Conservation (phyloP, 2,888 invertebrate genomes). For the Hirtodrosophila cameraria region DNA sequence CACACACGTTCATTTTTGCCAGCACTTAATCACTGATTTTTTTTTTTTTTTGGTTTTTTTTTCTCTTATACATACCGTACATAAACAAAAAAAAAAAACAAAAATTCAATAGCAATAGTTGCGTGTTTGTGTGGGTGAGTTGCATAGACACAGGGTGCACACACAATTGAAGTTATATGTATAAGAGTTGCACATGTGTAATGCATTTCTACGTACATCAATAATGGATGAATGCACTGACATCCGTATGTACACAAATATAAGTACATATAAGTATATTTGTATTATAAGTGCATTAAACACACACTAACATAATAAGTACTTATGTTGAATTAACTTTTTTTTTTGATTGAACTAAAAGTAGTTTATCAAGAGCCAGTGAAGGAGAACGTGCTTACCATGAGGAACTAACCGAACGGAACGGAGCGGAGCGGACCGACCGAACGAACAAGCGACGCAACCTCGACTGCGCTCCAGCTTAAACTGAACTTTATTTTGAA, state of each 20-base stretch:
- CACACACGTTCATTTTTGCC: conserved; percentile 50
- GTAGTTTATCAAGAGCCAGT: conserved; percentile 56
- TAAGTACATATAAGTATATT: conserved; percentile 12
- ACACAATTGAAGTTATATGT: not conserved
- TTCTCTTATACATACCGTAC: conserved; percentile 22
- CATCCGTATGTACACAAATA: conserved; percentile 18
- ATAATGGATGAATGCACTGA: conserved; percentile 15
- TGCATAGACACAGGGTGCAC: conserved; percentile 10
- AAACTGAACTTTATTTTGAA: conserved; percentile 78
- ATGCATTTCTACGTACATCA: conserved; percentile 21
- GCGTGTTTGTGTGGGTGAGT: conserved; percentile 19
- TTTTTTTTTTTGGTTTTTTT: conserved; percentile 26
- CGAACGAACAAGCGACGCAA: conserved; percentile 74
- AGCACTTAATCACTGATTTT: conserved; percentile 55
- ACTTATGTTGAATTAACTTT: conserved; percentile 42
- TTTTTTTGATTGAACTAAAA: conserved; percentile 33
- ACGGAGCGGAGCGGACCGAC: conserved; percentile 64
- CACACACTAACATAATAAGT: conserved; percentile 10
- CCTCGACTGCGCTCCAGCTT: conserved; percentile 77
- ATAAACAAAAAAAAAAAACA: conserved; percentile 34
- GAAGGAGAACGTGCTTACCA: conserved; percentile 75
- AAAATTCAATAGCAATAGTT: conserved; percentile 26
- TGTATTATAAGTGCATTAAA: not conserved
- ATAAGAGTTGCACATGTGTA: conserved; percentile 10
- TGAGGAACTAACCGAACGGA: conserved; percentile 67